phyloP scores from a whole-genome alignment of 2,113 vertebrate genomes.

The Otocyon megalotis region DNA sequence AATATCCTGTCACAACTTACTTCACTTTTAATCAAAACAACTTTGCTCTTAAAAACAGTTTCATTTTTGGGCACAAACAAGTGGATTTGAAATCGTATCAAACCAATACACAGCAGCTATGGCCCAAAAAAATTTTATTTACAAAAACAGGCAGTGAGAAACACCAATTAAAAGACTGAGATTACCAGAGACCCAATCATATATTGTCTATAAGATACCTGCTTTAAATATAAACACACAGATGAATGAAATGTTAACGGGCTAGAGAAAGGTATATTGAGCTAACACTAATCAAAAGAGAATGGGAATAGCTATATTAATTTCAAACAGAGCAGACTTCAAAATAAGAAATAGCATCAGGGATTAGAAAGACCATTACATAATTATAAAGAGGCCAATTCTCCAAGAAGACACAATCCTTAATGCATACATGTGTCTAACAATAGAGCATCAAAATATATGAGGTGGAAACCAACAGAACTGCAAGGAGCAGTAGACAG shows the following conservation, averaged over 20 bases:
- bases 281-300: constrained; percentile 13
- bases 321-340: background rate
- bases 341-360: background rate
- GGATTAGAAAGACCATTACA: background rate
- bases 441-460: background rate
- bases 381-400: background rate
- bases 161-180: background rate
- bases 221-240: background rate
- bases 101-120: background rate
- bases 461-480: background rate
- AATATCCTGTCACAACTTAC: background rate
- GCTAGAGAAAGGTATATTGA: background rate
- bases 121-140: constrained; percentile 1
- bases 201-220: background rate
- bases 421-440: background rate
- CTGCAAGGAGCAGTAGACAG: background rate
- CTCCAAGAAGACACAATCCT: background rate
- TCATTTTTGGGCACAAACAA: background rate
- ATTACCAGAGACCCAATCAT: background rate
- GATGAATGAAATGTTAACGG: background rate
- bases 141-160: background rate
- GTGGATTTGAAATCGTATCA: background rate
- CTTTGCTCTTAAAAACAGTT: background rate
- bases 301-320: background rate
- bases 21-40: background rate